These are phyloP conservation scores for Lithobates sylvaticus DNA, from an alignment of 2,797 vertebrate genomes.

Conservation along the genomic window DNA sequence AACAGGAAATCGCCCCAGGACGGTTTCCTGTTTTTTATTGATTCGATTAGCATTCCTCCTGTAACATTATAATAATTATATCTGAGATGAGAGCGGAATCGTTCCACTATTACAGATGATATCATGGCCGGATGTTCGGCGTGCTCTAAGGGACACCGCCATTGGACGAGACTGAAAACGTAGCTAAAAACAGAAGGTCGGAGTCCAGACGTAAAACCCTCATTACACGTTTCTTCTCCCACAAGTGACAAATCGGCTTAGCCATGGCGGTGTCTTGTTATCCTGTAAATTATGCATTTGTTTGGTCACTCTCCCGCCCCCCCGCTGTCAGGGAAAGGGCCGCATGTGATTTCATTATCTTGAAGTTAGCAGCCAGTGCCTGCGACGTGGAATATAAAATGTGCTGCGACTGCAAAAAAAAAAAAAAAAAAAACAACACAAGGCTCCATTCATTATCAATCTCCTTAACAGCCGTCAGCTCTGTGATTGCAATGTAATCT, in stretches of 20 bases:
- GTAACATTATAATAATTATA: not conserved
- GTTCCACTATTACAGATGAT: not conserved
- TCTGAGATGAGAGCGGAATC: not conserved
- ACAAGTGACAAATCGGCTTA: not conserved
- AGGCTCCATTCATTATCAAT: constrained; percentile 36
- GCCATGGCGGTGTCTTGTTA: not conserved
- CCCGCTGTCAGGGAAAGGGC: not conserved
- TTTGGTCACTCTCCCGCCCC: not conserved
- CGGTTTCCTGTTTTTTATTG: no score
- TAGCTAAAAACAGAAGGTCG: not conserved
- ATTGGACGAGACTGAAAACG: no score
- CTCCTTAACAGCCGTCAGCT: constrained; percentile 20
- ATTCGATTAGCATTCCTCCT: no score
- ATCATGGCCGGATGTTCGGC: no score
- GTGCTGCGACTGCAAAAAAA: constrained; percentile 26
- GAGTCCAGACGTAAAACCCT: not conserved
- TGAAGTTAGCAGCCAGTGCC: constrained; percentile 22
- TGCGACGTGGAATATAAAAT: constrained; percentile 32
- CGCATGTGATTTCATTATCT: constrained; percentile 28
- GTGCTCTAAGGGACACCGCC: no score
- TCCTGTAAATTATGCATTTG: constrained; percentile 9
- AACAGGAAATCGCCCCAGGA: no score
- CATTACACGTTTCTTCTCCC: not conserved
- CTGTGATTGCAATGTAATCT: constrained; percentile 49
- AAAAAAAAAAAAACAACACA: constrained; percentile 13